Base-by-base conservation (phyloP, 1,140 invertebrate species). In the Ceratina calcarata region DNA sequence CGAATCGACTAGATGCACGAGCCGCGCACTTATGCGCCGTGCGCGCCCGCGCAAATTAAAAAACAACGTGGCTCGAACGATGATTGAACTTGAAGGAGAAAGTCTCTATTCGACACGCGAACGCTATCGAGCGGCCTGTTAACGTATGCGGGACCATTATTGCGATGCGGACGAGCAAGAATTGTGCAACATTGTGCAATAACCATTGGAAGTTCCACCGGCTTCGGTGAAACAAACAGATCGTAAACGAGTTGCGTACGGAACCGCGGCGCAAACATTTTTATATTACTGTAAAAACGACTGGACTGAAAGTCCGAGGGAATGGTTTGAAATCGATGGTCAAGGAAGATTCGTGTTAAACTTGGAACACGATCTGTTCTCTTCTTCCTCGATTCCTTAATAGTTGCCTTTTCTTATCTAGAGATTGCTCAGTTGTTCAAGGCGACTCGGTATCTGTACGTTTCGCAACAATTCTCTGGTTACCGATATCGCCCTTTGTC, bases 111-210 rank as follows among this genome's bases (percentile, higher is more conserved):
- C 78, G 71, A 22, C 78, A 24, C 69, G 16, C n/a, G n/a, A n/a
- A n/a, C 62, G 20, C 57, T 58, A 60, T 73, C 49, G 71, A 83
- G 81, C 60, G 7, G 77, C 37, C 60, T 55, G 71, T 73, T 66
- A 73, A 73, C 51, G 22, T 72, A 83, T 80, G 82, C 82, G 83
- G 82, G 82, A 73, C 70, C 82, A 84, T 85, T 69, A 84, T 84
- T 78, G 79, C 83, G 66, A 68, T 81, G 74, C 74, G 79, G 70
- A 81, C 45, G 70, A 71, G 70, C 83, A 69, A 70, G 70, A 55
- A 85, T 86, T 86, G 84, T 85, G 84, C 84, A 86, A 86, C 45
- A 61, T 85, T 86, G 84, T 82, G 84, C 83, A 86, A 86, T 51
- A 75, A 65, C 53, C 55, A 66, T 86, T 82, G 67, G 61, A 85